These are phyloP conservation scores for Dynastes hyllus DNA, from an alignment of 2,888 invertebrate genomes.

Conservation along the genomic window DNA sequence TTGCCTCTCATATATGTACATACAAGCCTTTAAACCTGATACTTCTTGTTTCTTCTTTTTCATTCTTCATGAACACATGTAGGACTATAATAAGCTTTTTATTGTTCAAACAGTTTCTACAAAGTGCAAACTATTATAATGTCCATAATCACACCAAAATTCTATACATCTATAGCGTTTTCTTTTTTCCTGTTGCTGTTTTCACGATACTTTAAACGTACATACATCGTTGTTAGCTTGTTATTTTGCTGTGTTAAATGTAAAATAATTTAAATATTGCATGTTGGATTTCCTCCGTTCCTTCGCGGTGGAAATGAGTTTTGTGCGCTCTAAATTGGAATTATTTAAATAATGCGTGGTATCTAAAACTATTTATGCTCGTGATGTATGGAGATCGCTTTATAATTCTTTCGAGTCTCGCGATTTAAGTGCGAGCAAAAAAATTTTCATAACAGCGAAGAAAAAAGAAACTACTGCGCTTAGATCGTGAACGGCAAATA, in stretches of 20 bases:
- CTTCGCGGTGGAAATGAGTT: neutral
- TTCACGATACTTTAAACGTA: constrained; percentile 44
- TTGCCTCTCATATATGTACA: too few relatives aligned
- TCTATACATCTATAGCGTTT: constrained; percentile 32
- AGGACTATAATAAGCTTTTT: too few relatives aligned
- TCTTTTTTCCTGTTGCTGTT: constrained; percentile 5
- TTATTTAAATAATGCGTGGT: constrained; percentile 38
- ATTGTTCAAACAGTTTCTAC: too few relatives aligned
- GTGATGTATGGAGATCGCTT: constrained; percentile 27
- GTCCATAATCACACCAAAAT: neutral
- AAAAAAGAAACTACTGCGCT: too few relatives aligned
- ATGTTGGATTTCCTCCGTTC: constrained; percentile 43
- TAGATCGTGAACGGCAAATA: too few relatives aligned
- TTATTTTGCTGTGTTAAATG: constrained; percentile 51
- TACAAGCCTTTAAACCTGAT: too few relatives aligned
- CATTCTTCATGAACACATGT: too few relatives aligned
- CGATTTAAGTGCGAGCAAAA: constrained; percentile 8
- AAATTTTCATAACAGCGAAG: neutral
- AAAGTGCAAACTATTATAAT: neutral
- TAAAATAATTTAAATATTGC: constrained; percentile 54
- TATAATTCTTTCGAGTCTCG: neutral
- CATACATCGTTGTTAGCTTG: constrained; percentile 11
- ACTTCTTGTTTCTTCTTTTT: too few relatives aligned
- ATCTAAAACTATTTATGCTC: constrained; percentile 30
- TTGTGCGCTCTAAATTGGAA: constrained; percentile 32